phyloP scores from a whole-genome alignment of 1,140 invertebrate genomes.

The Sycobia sp. region DNA sequence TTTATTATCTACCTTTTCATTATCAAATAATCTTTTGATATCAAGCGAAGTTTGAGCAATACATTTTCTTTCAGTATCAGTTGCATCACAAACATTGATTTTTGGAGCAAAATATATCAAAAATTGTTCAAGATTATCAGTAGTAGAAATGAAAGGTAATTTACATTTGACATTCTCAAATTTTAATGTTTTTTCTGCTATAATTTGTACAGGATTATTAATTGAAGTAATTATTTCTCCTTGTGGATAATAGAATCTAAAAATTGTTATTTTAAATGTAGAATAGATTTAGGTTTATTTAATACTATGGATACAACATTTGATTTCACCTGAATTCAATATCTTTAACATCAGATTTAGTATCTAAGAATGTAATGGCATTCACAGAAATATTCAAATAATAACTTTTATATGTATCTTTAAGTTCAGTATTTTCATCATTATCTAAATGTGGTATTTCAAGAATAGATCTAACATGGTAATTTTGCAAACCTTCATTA shows the following conservation, averaged over 20 bases:
- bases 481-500: neutral
- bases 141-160: conserved; percentile 57
- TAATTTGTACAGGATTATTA: conserved; percentile 41
- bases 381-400: conserved; percentile 46
- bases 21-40: conserved; percentile 45
- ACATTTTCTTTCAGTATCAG: conserved; percentile 39
- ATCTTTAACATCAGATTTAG: conserved; percentile 39
- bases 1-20: conserved; percentile 47
- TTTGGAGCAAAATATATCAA: conserved; percentile 54
- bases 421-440: neutral
- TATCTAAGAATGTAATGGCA: conserved; percentile 43
- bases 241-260: conserved; percentile 60
- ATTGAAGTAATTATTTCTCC: conserved; percentile 48
- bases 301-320: neutral
- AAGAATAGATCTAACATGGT: neutral
- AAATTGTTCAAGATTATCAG: conserved; percentile 52
- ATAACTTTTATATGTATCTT: conserved; percentile 35
- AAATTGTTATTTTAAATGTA: too few relatives aligned
- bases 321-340: conserved; percentile 51
- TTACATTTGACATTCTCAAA: conserved; percentile 57
- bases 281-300: conserved; percentile 1
- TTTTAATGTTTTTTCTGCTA: conserved; percentile 45
- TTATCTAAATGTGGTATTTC: neutral
- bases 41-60: conserved; percentile 47
- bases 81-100: conserved; percentile 53